Conservation (phyloP, 2,113 vertebrate genomes). For the Eonycteris spelaea region DNA sequence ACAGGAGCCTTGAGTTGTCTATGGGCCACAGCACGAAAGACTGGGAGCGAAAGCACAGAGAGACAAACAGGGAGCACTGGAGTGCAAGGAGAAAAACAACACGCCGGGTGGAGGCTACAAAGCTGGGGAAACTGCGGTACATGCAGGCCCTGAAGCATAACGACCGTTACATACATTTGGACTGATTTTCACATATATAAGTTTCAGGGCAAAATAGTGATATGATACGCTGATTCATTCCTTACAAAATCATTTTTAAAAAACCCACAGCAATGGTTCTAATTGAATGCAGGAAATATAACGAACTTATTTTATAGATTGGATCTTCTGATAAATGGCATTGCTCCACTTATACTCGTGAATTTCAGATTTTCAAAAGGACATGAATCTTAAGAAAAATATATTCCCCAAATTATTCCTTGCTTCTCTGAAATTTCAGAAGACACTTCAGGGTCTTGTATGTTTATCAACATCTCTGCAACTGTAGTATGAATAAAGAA, state of each 20-base stretch:
- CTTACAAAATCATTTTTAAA: neutral
- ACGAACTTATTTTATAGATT: neutral
- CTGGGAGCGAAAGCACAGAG: neutral
- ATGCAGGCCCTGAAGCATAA: too few relatives aligned
- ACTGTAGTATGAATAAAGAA: neutral
- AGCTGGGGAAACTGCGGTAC: neutral
- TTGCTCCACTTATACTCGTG: neutral
- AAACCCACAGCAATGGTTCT: neutral
- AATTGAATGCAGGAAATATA: neutral
- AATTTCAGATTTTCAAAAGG: slow-evolving; percentile 28
- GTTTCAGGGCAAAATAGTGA: neutral
- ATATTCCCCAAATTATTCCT: neutral
- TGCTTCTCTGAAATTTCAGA: slow-evolving; percentile 28
- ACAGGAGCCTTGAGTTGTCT: neutral
- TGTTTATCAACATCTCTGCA: neutral
- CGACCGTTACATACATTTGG: rapidly evolving
- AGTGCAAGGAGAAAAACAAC: neutral
- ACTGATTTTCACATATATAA: neutral
- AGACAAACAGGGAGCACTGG: neutral
- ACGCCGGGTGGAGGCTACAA: rapidly evolving
- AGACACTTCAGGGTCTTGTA: neutral
- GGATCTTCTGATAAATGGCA: neutral
- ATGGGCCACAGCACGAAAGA: neutral
- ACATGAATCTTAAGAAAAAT: slow-evolving; percentile 11
- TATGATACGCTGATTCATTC: neutral